phyloP scores from a whole-genome alignment of 2,888 invertebrate genomes.

The Minunthozetes semirufus region DNA sequence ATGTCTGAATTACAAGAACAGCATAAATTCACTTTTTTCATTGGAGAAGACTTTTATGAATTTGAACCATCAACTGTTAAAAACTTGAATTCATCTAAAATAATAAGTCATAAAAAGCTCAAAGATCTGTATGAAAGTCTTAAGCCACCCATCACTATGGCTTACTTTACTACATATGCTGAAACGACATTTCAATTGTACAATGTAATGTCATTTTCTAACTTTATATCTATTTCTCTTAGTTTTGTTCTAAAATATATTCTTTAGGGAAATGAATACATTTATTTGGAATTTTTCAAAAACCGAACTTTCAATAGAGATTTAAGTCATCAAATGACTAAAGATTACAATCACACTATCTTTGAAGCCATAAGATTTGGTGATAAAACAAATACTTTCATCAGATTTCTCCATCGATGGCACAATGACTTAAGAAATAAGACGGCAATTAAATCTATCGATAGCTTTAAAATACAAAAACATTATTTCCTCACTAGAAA shows the following conservation, averaged over 20 bases:
- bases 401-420: no score
- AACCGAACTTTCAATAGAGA: background rate
- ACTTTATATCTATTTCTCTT: background rate
- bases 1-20: background rate
- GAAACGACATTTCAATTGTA: no score
- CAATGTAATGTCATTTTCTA: background rate
- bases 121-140: background rate
- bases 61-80: background rate
- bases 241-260: background rate
- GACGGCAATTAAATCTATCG: no score
- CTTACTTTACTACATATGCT: no score
- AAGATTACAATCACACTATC: background rate
- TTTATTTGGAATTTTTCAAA: background rate
- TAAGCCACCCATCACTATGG: background rate
- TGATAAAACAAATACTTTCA: no score
- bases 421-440: no score
- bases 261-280: background rate
- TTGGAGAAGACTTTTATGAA: background rate
- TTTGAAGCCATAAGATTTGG: background rate
- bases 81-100: background rate
- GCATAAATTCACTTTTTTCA: background rate
- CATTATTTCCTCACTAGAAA: no score
- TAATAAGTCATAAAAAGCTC: background rate
- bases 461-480: no score
- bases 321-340: background rate